Percentiles rank a stretch among this genome's conserved stretches.
These are phyloP conservation scores for Bellardia pandia DNA, from an alignment of 2,888 invertebrate species.

Conservation along the genomic window DNA sequence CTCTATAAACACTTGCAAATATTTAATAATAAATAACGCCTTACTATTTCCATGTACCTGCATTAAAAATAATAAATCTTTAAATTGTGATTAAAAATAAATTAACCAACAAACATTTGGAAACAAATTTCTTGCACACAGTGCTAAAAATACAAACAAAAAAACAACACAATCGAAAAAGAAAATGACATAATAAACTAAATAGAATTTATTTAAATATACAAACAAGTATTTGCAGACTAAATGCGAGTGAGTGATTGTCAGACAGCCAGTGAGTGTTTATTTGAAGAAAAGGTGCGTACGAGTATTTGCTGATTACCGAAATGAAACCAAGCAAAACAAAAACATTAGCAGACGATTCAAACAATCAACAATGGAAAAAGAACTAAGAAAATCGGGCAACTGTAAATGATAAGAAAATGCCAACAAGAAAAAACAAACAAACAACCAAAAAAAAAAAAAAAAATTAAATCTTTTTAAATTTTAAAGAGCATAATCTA, in stretches of 20 bases:
- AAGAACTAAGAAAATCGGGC: slow-evolving; percentile 1
- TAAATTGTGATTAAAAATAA: background rate
- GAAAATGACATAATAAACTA: slow-evolving; percentile 49
- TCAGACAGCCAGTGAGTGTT: background rate
- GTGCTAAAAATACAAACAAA: slow-evolving; percentile 6
- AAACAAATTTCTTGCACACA: background rate
- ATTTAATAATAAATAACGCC: background rate
- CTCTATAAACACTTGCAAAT: too few species aligned
- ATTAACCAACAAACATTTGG: background rate
- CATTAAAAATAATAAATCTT: background rate
- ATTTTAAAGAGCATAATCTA: background rate
- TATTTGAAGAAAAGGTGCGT: slow-evolving; percentile 1
- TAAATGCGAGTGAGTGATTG: background rate
- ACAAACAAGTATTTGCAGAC: background rate
- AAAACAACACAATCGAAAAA: background rate
- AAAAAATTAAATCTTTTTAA: background rate
- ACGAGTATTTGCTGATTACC: background rate
- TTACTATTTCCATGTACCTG: background rate
- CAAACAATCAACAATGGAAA: background rate
- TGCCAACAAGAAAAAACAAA: background rate
- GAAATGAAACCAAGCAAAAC: background rate
- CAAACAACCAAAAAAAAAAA: background rate
- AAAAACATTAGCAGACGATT: background rate
- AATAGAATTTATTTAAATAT: slow-evolving; percentile 24
- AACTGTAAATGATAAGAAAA: slow-evolving; percentile 23